Evolutionary conservation across 2,113 vertebrate species (phyloP).

Genomic region (Porphyrio hochstetteri): DNA sequence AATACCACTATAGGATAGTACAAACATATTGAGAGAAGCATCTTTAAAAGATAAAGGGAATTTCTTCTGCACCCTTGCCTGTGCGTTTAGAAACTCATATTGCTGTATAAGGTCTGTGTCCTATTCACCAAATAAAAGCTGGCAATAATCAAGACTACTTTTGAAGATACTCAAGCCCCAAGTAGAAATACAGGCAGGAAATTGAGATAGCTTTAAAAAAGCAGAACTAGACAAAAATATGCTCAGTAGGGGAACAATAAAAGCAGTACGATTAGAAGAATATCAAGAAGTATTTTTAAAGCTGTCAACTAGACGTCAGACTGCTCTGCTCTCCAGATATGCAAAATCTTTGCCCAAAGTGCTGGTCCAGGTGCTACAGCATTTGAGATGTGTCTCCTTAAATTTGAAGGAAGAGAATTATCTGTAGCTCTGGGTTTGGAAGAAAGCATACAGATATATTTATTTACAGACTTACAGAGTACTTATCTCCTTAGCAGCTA

Average conservation of each 20-base stretch:
- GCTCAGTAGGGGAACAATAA: not conserved
- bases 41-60: not conserved
- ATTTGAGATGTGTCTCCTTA: not conserved
- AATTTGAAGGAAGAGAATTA: not conserved
- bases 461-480: not conserved
- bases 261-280: not conserved
- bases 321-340: not conserved
- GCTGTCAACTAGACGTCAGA: not conserved
- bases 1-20: not conserved
- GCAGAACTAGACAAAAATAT: not conserved
- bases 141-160: not conserved
- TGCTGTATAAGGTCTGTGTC: not conserved
- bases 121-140: not conserved
- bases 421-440: not conserved
- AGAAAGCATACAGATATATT: not conserved
- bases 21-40: not conserved
- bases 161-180: not conserved
- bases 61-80: not conserved
- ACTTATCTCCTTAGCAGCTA: not conserved
- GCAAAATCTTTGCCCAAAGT: not conserved
- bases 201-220: not conserved
- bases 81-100: not conserved
- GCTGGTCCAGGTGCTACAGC: not conserved
- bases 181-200: not conserved
- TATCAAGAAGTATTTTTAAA: not conserved